These are phyloP conservation scores for Perithous albicinctus DNA, from an alignment of 2,888 invertebrate genomes.

Conservation along the genomic window DNA sequence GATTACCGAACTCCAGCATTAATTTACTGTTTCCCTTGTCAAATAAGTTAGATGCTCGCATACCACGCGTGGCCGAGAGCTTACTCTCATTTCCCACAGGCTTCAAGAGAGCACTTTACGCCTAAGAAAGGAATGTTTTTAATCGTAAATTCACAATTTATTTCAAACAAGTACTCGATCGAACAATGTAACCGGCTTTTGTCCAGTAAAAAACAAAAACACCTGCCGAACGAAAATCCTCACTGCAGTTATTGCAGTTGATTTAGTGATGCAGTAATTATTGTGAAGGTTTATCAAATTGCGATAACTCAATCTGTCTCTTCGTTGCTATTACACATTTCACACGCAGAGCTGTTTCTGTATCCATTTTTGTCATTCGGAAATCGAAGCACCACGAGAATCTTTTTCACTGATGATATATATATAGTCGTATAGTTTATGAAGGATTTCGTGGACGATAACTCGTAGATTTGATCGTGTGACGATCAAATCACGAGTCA, in stretches of 20 bases:
- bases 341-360: too few species aligned
- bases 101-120: background rate
- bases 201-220: background rate
- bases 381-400: background rate
- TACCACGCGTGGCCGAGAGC: background rate
- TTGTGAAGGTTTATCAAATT: background rate
- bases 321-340: background rate
- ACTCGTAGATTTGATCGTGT: background rate
- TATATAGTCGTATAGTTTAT: background rate
- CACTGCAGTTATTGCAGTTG: background rate
- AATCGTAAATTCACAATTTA: background rate
- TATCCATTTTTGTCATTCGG: background rate
- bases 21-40: background rate
- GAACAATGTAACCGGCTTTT: background rate
- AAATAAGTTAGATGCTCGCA: background rate
- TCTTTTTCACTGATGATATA: too few species aligned
- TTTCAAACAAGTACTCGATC: background rate
- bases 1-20: background rate
- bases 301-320: too few species aligned
- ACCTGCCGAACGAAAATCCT: background rate
- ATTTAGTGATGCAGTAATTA: background rate
- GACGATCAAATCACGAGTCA: slow-evolving; percentile 81
- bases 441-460: background rate
- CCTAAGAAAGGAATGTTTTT: background rate
- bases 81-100: background rate